A percentile compares a stretch with the other conserved stretches of the same genome.
Conservation (phyloP, 2,113 vertebrate species). For the Peromyscus leucopus region DNA sequence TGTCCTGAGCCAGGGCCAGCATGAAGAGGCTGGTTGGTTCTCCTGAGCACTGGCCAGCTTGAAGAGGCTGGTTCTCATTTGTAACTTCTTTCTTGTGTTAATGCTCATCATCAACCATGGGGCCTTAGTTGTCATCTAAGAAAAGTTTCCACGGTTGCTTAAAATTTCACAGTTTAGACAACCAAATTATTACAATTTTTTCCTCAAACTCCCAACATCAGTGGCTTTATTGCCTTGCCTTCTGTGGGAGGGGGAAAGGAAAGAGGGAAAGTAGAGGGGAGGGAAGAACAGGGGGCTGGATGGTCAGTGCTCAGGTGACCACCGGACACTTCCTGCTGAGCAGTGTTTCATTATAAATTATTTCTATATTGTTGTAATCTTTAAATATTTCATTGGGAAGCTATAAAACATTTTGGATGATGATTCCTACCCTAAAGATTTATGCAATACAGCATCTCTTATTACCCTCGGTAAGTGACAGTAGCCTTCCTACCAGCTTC, state of each 20-base stretch:
- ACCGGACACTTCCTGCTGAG: background rate
- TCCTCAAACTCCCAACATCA: background rate
- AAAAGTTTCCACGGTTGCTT: constrained; percentile 13
- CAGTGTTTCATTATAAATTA: background rate
- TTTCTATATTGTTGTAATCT: background rate
- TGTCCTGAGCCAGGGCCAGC: background rate
- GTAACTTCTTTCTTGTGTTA: background rate
- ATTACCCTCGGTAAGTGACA: background rate
- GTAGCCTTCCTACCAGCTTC: background rate
- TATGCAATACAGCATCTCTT: constrained; percentile 29
- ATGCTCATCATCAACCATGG: background rate
- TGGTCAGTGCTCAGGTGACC: background rate
- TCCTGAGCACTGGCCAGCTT: background rate
- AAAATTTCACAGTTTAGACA: background rate
- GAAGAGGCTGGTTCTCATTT: background rate
- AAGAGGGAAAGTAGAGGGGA: background rate
- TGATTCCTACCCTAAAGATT: constrained; percentile 58
- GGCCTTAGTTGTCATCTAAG: background rate
- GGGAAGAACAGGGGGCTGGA: background rate
- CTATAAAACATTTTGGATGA: constrained; percentile 49
- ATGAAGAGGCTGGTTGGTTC: background rate
- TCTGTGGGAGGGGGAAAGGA: background rate
- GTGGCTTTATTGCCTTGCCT: background rate
- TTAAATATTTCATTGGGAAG: background rate
- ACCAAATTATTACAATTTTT: background rate